Evolutionary conservation across 2,888 invertebrate genomes (phyloP).

Genomic region (Bimastos eiseni): DNA sequence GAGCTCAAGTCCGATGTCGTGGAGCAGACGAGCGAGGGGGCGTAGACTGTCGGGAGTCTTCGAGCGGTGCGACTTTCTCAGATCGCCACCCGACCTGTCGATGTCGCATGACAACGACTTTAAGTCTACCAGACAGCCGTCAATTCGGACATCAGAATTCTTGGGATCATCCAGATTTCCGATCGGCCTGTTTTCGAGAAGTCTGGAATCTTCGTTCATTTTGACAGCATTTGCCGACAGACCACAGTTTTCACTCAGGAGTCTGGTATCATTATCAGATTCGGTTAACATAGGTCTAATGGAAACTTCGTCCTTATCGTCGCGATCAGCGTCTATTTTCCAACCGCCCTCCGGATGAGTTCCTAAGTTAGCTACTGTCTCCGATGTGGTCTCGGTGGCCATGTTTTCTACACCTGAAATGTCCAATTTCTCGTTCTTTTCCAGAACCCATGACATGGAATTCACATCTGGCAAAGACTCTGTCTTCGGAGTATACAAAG

Average conservation of each 20-base stretch:
- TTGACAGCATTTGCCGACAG: neutral
- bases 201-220: neutral
- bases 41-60: neutral
- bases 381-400: neutral
- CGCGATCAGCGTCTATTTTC: neutral
- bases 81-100: neutral
- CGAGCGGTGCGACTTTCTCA: neutral
- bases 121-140: neutral
- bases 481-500: neutral
- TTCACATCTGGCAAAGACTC: neutral
- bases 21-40: slow-evolving; percentile 83
- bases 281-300: neutral
- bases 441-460: neutral
- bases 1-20: slow-evolving; percentile 84
- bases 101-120: neutral
- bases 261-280: neutral
- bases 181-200: neutral
- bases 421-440: neutral
- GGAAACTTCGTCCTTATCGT: neutral
- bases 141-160: neutral
- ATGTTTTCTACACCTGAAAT: neutral
- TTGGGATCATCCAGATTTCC: neutral
- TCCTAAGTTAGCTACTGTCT: neutral
- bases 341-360: neutral
- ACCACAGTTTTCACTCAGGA: neutral